Evolutionary conservation across 2,888 invertebrate species (phyloP).

Genomic region (Hirtodrosophila alboralis): DNA sequence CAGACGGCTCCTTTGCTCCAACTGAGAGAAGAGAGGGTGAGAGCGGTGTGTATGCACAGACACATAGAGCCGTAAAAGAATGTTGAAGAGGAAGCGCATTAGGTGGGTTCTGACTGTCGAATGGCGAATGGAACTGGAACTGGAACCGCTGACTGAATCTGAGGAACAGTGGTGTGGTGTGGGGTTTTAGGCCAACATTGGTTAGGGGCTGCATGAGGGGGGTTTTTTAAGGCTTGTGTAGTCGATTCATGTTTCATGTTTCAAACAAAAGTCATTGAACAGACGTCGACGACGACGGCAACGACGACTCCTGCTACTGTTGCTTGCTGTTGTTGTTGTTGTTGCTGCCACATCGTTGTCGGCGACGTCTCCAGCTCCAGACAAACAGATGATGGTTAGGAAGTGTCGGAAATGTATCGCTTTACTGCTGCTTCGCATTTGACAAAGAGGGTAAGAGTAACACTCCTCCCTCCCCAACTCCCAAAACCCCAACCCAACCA

Average conservation of each 20-base stretch:
- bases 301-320: constrained; percentile 10
- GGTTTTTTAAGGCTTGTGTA: constrained; percentile 59
- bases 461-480: constrained; percentile 13
- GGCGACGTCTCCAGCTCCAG: constrained; percentile 40
- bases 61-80: constrained; percentile 65
- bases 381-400: constrained; percentile 62
- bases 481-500: neutral
- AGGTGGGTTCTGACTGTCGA: constrained; percentile 50
- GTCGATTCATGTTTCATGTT: constrained; percentile 76
- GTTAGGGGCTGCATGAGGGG: constrained; percentile 11
- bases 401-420: constrained; percentile 76
- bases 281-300: constrained; percentile 56
- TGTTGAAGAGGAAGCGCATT: constrained; percentile 75
- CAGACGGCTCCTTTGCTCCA: constrained; percentile 67
- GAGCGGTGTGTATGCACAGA: constrained; percentile 15
- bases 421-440: constrained; percentile 28
- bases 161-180: constrained; percentile 1
- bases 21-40: constrained; percentile 5
- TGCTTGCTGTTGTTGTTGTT: constrained; percentile 4
- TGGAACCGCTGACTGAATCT: constrained; percentile 9
- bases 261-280: constrained; percentile 80
- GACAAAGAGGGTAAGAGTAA: constrained; percentile 19
- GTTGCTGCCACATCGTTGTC: constrained; percentile 1
- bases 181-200: constrained; percentile 13
- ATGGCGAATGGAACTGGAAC: constrained; percentile 22